Conservation (phyloP, 2,797 vertebrate genomes). For the Epinephelus malabaricus region DNA sequence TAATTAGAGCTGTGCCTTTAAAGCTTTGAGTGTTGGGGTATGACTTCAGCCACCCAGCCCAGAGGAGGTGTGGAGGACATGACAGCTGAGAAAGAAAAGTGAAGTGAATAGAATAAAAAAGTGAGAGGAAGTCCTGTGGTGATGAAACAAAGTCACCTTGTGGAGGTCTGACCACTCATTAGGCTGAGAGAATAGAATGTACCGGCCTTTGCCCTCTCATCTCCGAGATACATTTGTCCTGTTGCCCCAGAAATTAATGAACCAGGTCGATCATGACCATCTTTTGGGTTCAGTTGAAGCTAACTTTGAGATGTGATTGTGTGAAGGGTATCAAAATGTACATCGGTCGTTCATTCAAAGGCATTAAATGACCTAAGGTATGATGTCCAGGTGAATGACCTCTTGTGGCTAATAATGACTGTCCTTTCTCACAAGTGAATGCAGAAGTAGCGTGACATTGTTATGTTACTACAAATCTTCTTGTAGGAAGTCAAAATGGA, state of each 20-base stretch:
- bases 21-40: slow-evolving; percentile 51
- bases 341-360: not conserved
- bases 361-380: not conserved
- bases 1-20: slow-evolving; percentile 77
- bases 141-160: slow-evolving; percentile 83
- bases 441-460: not conserved
- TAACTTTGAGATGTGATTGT: slow-evolving; percentile 17
- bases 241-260: slow-evolving; percentile 64
- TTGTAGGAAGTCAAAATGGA: not conserved
- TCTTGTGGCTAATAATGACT: slow-evolving; percentile 22
- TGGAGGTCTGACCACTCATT: slow-evolving; percentile 74
- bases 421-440: not conserved
- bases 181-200: slow-evolving; percentile 61
- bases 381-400: slow-evolving; percentile 14
- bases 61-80: slow-evolving; percentile 35
- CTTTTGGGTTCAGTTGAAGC: slow-evolving; percentile 32
- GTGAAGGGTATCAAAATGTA: slow-evolving; percentile 7
- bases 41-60: slow-evolving; percentile 16
- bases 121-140: slow-evolving; percentile 42
- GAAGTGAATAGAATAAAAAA: slow-evolving; percentile 18
- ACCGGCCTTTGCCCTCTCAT: slow-evolving; percentile 53
- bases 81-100: slow-evolving; percentile 16
- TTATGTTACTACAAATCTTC: not conserved
- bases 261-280: slow-evolving; percentile 25
- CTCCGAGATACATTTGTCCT: slow-evolving; percentile 53